These are phyloP conservation scores for Mobula birostris DNA, from an alignment of 2,113 vertebrate species.

Conservation along the genomic window DNA sequence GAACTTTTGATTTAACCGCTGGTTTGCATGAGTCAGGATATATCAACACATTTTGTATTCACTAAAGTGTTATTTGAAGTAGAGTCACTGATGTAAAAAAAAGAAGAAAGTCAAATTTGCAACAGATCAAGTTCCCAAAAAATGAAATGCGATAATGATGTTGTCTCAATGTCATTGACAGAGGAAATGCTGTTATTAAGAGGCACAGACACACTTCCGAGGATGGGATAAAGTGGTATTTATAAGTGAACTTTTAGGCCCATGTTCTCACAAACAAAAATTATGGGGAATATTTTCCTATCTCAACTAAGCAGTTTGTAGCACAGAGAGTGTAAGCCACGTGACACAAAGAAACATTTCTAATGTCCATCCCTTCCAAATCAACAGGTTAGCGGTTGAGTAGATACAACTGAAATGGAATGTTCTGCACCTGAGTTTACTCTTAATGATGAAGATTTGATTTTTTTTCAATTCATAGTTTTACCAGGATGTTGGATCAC, in stretches of 20 bases:
- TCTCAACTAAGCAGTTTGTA: not conserved
- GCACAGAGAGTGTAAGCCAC: not conserved
- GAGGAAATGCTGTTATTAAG: not conserved
- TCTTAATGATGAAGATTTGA: too few relatives aligned
- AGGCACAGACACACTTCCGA: not conserved
- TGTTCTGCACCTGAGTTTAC: too few relatives aligned
- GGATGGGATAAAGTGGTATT: not conserved
- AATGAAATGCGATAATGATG: not conserved
- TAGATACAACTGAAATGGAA: too few relatives aligned
- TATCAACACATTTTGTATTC: too few relatives aligned
- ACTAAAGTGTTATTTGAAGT: too few relatives aligned
- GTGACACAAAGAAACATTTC: too few relatives aligned
- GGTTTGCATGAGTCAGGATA: too few relatives aligned
- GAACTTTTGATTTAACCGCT: not conserved
- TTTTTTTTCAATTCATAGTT: too few relatives aligned
- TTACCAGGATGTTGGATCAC: too few relatives aligned
- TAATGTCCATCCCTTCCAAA: too few relatives aligned
- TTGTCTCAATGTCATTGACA: not conserved
- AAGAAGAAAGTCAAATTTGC: not conserved
- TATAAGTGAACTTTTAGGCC: not conserved
- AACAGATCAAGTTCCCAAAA: not conserved
- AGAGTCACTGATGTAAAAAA: not conserved
- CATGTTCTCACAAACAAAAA: not conserved
- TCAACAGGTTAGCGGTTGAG: too few relatives aligned
- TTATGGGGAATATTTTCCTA: not conserved